Base-by-base conservation (phyloP, 2,797 vertebrate species). In the Remorina albescens region DNA sequence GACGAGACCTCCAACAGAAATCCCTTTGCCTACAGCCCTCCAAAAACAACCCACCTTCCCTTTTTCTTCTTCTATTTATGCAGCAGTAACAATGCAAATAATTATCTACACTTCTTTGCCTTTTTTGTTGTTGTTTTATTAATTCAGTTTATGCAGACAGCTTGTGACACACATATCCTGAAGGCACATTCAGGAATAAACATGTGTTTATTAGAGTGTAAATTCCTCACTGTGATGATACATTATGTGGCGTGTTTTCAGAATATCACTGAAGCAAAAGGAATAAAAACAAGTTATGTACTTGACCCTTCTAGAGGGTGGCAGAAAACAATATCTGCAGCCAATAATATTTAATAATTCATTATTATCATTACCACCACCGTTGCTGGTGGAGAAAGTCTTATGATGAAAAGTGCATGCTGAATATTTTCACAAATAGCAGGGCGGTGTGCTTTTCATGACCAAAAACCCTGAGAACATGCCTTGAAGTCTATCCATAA, bases 11-110 rank as follows among this genome's bases (percentile, higher is more conserved):
- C 75, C 76, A 78, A 34, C 81, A 83, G 71, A 23, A 84, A 61
- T 77, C 74, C 71, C 69, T 78, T 67, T 71, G 83, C 85, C 61
- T 51, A 26, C 74, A 69, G 76, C 30, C 39, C 30, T 49, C 78
- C 86, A 76, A 89, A 86, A 88, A 86, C 85, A 91, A 73, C 75
- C 58, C 10, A 19, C 39, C 34, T 39, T 54, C 63, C 34, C 12
- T 39, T 21, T 73, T 65, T 76, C 47, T 57, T 68, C 26, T 70
- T 68, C 51, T 63, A 54, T 58, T 59, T 51, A 68, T 53, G 56
- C 67, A 55, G 54, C 41, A 47, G 53, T 59, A 61, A 73, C 18
- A 54, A 75, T 68, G 54, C 53, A 51, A 70, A 74, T 21, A 6
- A 44, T 1, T 26, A 65, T 39, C 62, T 21, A 30, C 13, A 8